Evolutionary conservation across 2,888 invertebrate species (phyloP).

Genomic region (Andrena marginata): DNA sequence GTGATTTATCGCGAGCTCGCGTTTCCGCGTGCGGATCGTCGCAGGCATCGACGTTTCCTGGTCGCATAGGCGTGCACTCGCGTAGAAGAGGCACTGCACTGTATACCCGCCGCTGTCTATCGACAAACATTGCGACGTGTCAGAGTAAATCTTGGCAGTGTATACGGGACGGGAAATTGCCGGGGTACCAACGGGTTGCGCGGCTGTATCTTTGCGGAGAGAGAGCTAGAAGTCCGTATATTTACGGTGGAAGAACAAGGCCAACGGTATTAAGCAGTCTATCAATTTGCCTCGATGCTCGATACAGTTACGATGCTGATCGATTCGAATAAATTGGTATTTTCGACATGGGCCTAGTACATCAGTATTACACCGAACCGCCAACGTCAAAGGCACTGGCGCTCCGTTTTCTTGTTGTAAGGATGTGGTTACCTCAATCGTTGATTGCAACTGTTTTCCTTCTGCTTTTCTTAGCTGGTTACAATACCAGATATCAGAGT

Average conservation of each 20-base stretch:
- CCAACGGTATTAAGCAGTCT: slow-evolving; percentile 42
- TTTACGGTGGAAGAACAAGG: slow-evolving; percentile 50
- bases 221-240: slow-evolving; percentile 54
- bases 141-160: slow-evolving; percentile 76
- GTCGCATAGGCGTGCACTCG: slow-evolving; percentile 49
- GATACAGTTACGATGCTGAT: slow-evolving; percentile 22
- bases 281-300: slow-evolving; percentile 43
- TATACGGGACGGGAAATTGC: slow-evolving; percentile 69
- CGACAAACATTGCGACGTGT: slow-evolving; percentile 76
- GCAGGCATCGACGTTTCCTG: slow-evolving; percentile 57
- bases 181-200: slow-evolving; percentile 46
- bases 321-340: background rate
- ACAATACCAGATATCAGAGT: slow-evolving; percentile 7
- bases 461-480: background rate
- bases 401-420: background rate
- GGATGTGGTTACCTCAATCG: background rate
- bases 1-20: slow-evolving; percentile 58
- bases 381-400: background rate
- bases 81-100: slow-evolving; percentile 44
- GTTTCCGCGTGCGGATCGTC: slow-evolving; percentile 45
- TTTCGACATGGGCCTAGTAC: background rate
- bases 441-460: background rate
- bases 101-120: slow-evolving; percentile 66
- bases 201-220: slow-evolving; percentile 25
- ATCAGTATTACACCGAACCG: too few species aligned